Conservation (phyloP, 2,113 vertebrate genomes). For the Clarias batrachus region DNA sequence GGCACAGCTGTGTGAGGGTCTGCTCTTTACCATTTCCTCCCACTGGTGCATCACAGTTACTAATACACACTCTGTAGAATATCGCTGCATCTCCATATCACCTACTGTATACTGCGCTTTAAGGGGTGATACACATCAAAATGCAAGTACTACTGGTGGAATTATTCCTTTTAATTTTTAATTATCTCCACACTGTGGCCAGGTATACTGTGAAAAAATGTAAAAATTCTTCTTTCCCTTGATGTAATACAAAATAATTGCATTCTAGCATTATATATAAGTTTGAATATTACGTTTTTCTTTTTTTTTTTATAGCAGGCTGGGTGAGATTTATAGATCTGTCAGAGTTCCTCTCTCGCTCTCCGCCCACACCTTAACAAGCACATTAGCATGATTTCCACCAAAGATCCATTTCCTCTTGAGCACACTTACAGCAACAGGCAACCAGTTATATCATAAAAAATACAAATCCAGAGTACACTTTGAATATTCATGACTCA, state of each 20-base stretch:
- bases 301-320: background rate
- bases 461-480: slow-evolving; percentile 13
- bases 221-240: background rate
- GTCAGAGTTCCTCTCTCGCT: slow-evolving; percentile 9
- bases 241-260: slow-evolving; percentile 17
- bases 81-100: background rate
- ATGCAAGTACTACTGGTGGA: background rate
- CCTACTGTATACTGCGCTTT: no score
- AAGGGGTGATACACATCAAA: background rate
- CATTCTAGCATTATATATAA: slow-evolving; percentile 3
- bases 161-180: background rate
- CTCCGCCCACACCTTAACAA: slow-evolving; percentile 45
- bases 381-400: slow-evolving; percentile 43
- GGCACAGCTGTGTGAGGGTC: background rate
- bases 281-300: slow-evolving; percentile 10
- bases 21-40: slow-evolving; percentile 16
- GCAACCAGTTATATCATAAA: slow-evolving; percentile 44
- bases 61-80: background rate
- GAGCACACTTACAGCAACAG: slow-evolving; percentile 40
- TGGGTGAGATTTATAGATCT: slow-evolving; percentile 45
- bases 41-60: background rate
- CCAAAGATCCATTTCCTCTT: slow-evolving; percentile 40
- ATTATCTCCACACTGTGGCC: background rate
- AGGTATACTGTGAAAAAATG: background rate
- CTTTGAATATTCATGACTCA: slow-evolving; percentile 43